A percentile compares a stretch with the other conserved stretches of the same genome.
These are phyloP conservation scores for Penelope pileata DNA, from an alignment of 2,113 vertebrate genomes.

Conservation along the genomic window DNA sequence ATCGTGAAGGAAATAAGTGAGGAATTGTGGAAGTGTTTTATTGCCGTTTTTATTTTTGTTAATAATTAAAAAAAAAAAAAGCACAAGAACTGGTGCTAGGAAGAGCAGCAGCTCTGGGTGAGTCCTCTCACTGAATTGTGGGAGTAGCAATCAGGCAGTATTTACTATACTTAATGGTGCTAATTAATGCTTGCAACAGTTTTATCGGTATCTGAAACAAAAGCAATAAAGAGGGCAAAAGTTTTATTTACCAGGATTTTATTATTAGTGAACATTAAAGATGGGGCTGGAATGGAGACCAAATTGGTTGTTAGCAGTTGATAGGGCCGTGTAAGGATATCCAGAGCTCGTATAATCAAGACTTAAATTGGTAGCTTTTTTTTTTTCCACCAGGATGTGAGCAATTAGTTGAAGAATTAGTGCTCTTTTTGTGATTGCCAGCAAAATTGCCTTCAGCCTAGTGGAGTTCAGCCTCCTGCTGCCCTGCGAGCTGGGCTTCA, in stretches of 20 bases:
- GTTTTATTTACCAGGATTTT: neutral
- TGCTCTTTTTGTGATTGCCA: neutral
- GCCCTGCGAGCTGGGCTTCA: neutral
- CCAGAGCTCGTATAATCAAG: accelerated
- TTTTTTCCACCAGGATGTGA: neutral
- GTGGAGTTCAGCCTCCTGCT: neutral
- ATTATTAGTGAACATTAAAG: neutral
- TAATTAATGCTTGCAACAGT: neutral
- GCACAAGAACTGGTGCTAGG: no score
- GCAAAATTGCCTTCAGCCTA: neutral
- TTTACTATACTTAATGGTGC: neutral
- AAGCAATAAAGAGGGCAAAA: neutral
- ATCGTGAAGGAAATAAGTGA: neutral
- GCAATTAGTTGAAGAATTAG: neutral
- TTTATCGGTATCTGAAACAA: neutral
- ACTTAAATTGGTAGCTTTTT: neutral
- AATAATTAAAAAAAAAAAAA: neutral
- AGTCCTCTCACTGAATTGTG: neutral
- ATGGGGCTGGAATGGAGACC: neutral
- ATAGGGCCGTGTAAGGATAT: neutral
- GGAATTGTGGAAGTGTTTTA: neutral
- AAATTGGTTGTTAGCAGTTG: accelerated
- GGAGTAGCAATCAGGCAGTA: neutral
- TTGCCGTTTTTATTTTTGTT: neutral
- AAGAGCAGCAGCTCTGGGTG: neutral